phyloP scores from a whole-genome alignment of 35 echinoderm and acorn worm genomes.

The Heliocidaris tuberculata region DNA sequence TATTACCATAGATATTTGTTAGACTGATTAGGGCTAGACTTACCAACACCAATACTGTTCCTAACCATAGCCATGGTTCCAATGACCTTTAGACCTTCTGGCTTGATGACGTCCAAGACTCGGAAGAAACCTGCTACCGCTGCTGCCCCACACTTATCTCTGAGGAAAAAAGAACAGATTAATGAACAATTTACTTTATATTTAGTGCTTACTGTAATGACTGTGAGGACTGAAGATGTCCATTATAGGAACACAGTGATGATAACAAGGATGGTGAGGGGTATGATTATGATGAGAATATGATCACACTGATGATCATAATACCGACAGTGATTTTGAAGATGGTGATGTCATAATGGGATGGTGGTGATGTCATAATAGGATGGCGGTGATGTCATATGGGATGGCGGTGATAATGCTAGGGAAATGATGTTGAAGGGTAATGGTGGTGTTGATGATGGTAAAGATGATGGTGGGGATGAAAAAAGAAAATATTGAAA shows the following conservation, averaged over 20 bases:
- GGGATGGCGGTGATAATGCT: no score
- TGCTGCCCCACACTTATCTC: slow-evolving; percentile 98
- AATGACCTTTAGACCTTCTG: slow-evolving; percentile 75
- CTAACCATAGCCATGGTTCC: slow-evolving; percentile 97
- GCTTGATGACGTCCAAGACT: slow-evolving; percentile 65
- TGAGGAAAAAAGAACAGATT: background rate
- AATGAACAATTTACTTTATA: background rate
- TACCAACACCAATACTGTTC: slow-evolving; percentile 93
- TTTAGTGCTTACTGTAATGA: no score
- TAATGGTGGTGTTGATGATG: background rate
- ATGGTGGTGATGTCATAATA: no score
- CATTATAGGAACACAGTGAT: background rate
- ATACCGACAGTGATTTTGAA: background rate
- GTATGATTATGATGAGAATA: no score
- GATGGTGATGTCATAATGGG: no score
- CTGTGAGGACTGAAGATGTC: no score
- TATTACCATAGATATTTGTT: background rate
- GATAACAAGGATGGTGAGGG: background rate
- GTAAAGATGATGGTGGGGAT: background rate
- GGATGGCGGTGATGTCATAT: no score
- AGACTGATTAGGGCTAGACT: background rate
- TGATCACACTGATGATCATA: background rate
- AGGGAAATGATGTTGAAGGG: no score
- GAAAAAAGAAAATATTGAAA: background rate
- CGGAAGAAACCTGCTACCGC: slow-evolving; percentile 90